Percentiles rank a stretch among this genome's conserved stretches.
Evolutionary conservation across 1,140 invertebrate genomes (phyloP).

Genomic region (Chionoecetes opilio): DNA sequence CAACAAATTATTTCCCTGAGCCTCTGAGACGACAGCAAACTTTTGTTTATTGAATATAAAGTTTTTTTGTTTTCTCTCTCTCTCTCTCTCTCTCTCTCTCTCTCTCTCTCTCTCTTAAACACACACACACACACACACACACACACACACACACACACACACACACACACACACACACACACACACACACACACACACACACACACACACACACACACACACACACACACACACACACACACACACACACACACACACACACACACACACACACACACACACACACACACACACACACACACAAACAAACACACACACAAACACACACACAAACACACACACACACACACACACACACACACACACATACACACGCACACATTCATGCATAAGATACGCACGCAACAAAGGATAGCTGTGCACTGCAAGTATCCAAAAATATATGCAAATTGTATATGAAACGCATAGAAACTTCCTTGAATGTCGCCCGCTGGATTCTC

Average conservation of each 20-base stretch:
- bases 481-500: slow-evolving; percentile 14
- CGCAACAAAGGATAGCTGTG: not conserved
- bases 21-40: too few relatives aligned
- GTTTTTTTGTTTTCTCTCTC: not conserved
- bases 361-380: not conserved
- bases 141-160: not conserved
- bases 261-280: not conserved
- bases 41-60: too few relatives aligned
- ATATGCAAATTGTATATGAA: slow-evolving; percentile 31
- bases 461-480: slow-evolving; percentile 29
- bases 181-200: too few relatives aligned
- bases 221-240: not conserved
- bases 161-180: too few relatives aligned
- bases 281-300: not conserved
- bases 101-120: slow-evolving; percentile 4
- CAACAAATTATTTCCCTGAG: too few relatives aligned
- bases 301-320: too few relatives aligned
- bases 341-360: not conserved
- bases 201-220: not conserved
- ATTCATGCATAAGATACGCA: too few relatives aligned
- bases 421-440: not conserved
- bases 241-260: too few relatives aligned
- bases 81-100: slow-evolving; percentile 27
- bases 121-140: not conserved
- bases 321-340: too few relatives aligned